phyloP scores from a whole-genome alignment of 2,888 invertebrate species.

The Hemicrepidius hirtus region DNA sequence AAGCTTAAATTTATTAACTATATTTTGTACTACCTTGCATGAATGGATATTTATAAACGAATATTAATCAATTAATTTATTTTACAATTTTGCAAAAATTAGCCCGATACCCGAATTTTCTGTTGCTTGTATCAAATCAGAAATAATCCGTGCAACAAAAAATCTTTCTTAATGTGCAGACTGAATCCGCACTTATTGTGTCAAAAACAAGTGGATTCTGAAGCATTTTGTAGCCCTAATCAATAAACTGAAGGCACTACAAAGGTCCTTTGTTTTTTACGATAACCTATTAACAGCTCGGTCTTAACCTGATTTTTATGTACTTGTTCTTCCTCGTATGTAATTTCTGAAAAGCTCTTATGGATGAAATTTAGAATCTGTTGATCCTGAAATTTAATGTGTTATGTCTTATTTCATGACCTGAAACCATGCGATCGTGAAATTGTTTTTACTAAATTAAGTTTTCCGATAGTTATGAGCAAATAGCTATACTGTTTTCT shows the following conservation, averaged over 20 bases:
- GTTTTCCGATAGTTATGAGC: no score
- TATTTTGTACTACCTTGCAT: not conserved
- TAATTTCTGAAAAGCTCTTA: no score
- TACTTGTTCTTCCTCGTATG: no score
- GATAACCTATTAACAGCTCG: not conserved
- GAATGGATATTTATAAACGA: not conserved
- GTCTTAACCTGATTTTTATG: not conserved
- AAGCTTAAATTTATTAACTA: no score
- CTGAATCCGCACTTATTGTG: not conserved
- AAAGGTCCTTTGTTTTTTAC: conserved; percentile 3
- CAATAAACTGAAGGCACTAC: conserved; percentile 7
- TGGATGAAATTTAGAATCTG: no score
- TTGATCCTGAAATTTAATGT: no score
- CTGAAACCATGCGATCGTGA: no score
- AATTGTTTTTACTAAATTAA: no score
- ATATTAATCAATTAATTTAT: not conserved
- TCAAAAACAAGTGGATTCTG: not conserved
- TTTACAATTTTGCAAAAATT: no score
- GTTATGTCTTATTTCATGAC: no score
- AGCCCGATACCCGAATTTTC: not conserved
- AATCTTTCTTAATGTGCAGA: not conserved
- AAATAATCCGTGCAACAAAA: no score
- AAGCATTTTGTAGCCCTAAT: conserved; percentile 5
- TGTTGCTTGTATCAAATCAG: not conserved
- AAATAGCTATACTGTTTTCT: no score